Percentiles rank a stretch among this genome's conserved stretches.
phyloP scores from a whole-genome alignment of 2,888 invertebrate species.

The Sinodicranocentrus sp. region DNA sequence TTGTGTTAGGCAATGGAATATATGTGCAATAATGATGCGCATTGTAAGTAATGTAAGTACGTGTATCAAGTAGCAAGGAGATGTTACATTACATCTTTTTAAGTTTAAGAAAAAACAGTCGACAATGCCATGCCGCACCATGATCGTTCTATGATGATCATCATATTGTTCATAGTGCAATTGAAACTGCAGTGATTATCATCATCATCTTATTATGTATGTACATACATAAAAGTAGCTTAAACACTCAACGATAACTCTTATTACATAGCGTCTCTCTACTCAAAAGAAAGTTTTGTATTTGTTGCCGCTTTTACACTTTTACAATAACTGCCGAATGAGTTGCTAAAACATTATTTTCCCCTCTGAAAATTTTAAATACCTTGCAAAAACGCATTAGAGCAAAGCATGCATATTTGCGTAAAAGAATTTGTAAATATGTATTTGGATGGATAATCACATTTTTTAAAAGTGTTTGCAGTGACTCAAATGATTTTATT shows the following conservation, averaged over 20 bases:
- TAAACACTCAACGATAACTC: neutral
- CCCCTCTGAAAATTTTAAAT: neutral
- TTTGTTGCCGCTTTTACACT: neutral
- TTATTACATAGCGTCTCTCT: neutral
- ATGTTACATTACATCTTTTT: too few relatives aligned
- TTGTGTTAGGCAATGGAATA: slow-evolving; percentile 12
- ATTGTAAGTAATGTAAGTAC: too few relatives aligned
- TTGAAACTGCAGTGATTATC: slow-evolving; percentile 14
- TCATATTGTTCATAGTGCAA: slow-evolving; percentile 9
- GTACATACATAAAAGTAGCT: neutral
- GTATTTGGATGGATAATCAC: too few relatives aligned
- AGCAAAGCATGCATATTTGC: slow-evolving; percentile 14
- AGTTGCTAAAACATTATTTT: slow-evolving; percentile 1
- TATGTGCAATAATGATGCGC: too few relatives aligned
- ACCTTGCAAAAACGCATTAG: slow-evolving; percentile 1
- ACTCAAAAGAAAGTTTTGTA: slow-evolving; percentile 20
- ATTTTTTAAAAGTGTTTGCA: too few relatives aligned
- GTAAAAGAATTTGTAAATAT: neutral
- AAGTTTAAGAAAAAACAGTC: neutral
- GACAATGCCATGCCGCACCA: slow-evolving; percentile 14
- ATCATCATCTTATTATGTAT: slow-evolving; percentile 24
- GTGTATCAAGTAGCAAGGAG: too few relatives aligned
- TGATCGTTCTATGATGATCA: slow-evolving; percentile 8
- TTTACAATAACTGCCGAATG: neutral
- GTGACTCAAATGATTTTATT: too few relatives aligned